phyloP scores from a whole-genome alignment of 1,140 invertebrate species.

The Drosophila repletoides region DNA sequence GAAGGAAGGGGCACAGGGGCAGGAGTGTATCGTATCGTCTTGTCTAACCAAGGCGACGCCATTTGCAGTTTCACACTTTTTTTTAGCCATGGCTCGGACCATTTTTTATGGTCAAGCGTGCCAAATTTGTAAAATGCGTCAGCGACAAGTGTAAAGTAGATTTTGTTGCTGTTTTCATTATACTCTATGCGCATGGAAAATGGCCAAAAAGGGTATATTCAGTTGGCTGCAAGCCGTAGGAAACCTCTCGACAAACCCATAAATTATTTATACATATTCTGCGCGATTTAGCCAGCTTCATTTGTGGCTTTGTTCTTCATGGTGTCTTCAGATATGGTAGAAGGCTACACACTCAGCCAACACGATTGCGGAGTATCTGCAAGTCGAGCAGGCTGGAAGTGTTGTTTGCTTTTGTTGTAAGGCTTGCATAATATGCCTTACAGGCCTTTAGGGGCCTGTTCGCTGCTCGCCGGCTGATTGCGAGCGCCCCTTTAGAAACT shows the following conservation, averaged over 20 bases:
- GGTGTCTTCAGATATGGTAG: too few species aligned
- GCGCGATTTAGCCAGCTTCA: too few species aligned
- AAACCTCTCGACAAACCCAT: too few species aligned
- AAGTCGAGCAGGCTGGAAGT: too few species aligned
- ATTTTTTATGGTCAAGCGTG: constrained; percentile 78
- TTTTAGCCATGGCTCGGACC: constrained; percentile 58
- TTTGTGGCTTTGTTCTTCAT: background rate
- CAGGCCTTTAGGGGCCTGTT: constrained; percentile 18
- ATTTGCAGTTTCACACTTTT: constrained; percentile 80
- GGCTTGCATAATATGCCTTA: constrained; percentile 64
- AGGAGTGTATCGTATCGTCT: constrained; percentile 9
- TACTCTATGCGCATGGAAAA: too few species aligned
- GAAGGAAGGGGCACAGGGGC: background rate
- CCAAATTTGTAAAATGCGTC: constrained; percentile 79
- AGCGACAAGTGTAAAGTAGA: constrained; percentile 72
- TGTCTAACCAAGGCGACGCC: constrained; percentile 74
- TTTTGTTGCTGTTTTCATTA: constrained; percentile 21
- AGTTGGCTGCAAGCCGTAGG: too few species aligned
- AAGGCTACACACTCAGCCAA: too few species aligned
- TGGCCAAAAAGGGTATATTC: too few species aligned
- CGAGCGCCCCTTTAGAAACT: constrained; percentile 43
- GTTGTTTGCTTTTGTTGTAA: constrained; percentile 38
- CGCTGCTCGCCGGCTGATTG: too few species aligned
- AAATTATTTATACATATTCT: too few species aligned
- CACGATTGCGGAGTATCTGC: too few species aligned